These are phyloP conservation scores for Pangasianodon gigas DNA, from an alignment of 2,113 vertebrate species.

Conservation along the genomic window DNA sequence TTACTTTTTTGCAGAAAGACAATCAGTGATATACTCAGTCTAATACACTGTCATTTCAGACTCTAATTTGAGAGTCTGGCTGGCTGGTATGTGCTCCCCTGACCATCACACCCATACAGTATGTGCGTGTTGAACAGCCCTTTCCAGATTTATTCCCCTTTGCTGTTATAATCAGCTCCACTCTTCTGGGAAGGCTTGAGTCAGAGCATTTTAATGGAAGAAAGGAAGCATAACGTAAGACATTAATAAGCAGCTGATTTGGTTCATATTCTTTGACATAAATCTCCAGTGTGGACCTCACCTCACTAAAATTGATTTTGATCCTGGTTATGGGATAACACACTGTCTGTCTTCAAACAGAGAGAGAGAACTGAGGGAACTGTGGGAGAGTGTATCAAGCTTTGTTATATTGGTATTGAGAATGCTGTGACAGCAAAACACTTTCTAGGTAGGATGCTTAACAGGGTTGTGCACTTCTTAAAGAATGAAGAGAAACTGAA, in stretches of 20 bases:
- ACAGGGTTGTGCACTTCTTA: neutral
- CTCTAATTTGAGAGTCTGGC: neutral
- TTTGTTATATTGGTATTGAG: neutral
- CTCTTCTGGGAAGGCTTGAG: neutral
- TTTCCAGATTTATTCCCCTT: neutral
- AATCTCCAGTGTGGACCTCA: neutral
- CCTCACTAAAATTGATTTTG: neutral
- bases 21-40: neutral
- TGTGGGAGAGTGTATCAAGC: neutral
- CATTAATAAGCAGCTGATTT: neutral
- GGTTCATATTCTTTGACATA: neutral
- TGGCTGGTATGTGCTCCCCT: no score
- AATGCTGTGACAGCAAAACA: neutral
- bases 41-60: neutral
- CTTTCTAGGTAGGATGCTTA: neutral
- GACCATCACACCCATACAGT: neutral
- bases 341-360: neutral
- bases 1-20: neutral
- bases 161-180: no score
- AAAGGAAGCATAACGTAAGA: neutral
- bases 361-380: neutral
- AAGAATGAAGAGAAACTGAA: neutral
- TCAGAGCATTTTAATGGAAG: no score
- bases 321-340: neutral
- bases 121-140: neutral